These are phyloP conservation scores for Tenthredo mesomela DNA, from an alignment of 2,888 invertebrate genomes.

Conservation along the genomic window DNA sequence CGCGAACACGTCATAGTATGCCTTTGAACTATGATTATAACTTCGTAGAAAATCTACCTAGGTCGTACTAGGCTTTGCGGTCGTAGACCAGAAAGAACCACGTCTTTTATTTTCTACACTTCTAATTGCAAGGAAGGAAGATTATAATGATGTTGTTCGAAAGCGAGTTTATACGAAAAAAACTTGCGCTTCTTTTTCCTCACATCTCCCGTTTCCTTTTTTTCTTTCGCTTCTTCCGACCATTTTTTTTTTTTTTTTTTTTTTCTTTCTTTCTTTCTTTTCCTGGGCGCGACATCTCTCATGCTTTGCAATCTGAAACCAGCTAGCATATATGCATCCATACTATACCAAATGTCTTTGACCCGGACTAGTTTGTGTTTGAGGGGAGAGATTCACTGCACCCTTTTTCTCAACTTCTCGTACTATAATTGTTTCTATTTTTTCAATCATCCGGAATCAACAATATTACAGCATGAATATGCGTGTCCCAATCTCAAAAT, in stretches of 20 bases:
- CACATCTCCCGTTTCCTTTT: neutral
- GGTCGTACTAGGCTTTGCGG: neutral
- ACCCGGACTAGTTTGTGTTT: neutral
- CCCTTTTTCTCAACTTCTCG: neutral
- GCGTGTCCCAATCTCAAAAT: too few species aligned
- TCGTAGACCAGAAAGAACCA: neutral
- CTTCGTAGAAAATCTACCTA: neutral
- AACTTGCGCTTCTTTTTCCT: neutral
- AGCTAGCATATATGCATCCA: neutral
- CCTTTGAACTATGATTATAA: slow-evolving; percentile 30
- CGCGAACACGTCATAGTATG: neutral
- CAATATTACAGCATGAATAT: too few species aligned
- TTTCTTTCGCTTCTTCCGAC: neutral
- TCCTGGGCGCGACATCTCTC: neutral
- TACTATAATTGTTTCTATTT: neutral
- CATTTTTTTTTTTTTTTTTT: neutral
- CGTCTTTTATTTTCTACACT: neutral
- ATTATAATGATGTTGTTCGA: slow-evolving; percentile 35
- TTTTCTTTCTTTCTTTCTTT: neutral
- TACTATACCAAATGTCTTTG: neutral
- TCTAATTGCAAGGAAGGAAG: neutral
- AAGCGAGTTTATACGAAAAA: slow-evolving; percentile 12
- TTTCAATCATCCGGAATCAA: too few species aligned
- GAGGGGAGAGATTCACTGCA: neutral
- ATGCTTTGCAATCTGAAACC: neutral